Evolutionary conservation across 1,140 invertebrate species (phyloP).

Genomic region (Aleiodes sp.): DNA sequence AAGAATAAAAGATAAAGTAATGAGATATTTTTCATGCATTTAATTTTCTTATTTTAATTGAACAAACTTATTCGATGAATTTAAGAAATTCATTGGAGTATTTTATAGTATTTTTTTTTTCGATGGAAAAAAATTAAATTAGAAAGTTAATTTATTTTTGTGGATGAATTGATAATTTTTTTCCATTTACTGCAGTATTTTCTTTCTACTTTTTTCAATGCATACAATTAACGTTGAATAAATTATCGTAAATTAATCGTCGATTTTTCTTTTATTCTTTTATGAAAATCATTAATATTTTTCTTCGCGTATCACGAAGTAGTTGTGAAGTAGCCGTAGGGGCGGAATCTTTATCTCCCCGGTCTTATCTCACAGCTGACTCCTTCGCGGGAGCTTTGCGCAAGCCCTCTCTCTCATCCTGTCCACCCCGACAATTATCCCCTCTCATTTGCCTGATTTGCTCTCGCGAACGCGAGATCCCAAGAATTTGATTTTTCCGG

Average conservation of each 20-base stretch:
- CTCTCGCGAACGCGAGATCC: slow-evolving; percentile 33
- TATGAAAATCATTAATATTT: slow-evolving; percentile 3
- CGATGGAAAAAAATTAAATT: too few relatives aligned
- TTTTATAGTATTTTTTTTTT: too few relatives aligned
- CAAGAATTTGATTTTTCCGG: slow-evolving; percentile 47
- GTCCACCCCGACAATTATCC: slow-evolving; percentile 15
- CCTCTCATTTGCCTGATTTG: background rate
- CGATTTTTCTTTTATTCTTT: background rate
- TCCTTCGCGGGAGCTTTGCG: slow-evolving; percentile 34
- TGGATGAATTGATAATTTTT: background rate
- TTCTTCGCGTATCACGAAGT: slow-evolving; percentile 32
- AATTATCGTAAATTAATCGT: background rate
- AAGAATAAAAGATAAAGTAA: too few relatives aligned
- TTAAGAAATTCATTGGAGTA: too few relatives aligned
- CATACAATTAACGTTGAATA: background rate
- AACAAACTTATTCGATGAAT: too few relatives aligned
- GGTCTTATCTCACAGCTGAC: slow-evolving; percentile 52
- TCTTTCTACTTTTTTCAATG: too few relatives aligned
- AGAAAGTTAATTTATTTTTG: too few relatives aligned
- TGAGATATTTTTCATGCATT: too few relatives aligned
- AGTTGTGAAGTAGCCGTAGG: slow-evolving; percentile 58
- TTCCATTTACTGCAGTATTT: background rate
- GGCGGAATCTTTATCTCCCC: slow-evolving; percentile 58
- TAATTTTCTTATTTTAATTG: too few relatives aligned
- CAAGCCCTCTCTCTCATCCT: slow-evolving; percentile 25